Conservation (phyloP, 2,888 invertebrate genomes). For the Acanthoscelides obtectus region DNA sequence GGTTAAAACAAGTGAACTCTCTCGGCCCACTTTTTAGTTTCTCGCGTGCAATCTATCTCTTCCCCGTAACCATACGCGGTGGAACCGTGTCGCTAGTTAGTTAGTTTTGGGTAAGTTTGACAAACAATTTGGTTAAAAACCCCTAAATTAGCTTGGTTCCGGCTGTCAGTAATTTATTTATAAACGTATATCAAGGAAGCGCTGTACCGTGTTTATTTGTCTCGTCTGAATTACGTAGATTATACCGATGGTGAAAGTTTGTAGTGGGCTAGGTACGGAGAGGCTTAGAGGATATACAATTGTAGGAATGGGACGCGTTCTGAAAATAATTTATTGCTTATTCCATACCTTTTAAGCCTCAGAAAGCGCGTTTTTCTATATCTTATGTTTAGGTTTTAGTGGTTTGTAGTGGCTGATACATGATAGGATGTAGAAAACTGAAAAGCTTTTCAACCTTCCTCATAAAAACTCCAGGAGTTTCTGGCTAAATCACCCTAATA, state of each 20-base stretch:
- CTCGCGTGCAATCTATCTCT: not conserved
- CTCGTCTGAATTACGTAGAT: not conserved
- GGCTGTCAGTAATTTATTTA: not conserved
- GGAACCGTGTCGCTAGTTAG: not conserved
- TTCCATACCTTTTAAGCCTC: too few relatives aligned
- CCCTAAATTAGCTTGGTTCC: not conserved
- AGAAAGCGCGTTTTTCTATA: too few relatives aligned
- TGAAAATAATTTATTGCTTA: too few relatives aligned
- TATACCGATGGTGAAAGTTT: not conserved
- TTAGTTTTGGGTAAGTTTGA: not conserved
- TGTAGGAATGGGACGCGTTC: not conserved
- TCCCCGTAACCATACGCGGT: not conserved
- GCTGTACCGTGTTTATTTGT: not conserved
- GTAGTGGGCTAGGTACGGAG: not conserved
- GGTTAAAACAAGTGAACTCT: not conserved
- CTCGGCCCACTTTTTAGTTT: not conserved
- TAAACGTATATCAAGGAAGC: not conserved
- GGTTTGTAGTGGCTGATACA: too few relatives aligned
- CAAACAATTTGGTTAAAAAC: not conserved
- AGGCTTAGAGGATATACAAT: not conserved
- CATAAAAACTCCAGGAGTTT: too few relatives aligned
- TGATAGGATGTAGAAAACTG: too few relatives aligned
- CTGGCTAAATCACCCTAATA: too few relatives aligned
- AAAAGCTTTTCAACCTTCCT: too few relatives aligned
- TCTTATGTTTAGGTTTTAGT: too few relatives aligned